Evolutionary conservation across 2,797 vertebrate genomes (phyloP), one percentile per base, ranked within the genome.

Genomic region (Discoglossus pictus): DNA sequence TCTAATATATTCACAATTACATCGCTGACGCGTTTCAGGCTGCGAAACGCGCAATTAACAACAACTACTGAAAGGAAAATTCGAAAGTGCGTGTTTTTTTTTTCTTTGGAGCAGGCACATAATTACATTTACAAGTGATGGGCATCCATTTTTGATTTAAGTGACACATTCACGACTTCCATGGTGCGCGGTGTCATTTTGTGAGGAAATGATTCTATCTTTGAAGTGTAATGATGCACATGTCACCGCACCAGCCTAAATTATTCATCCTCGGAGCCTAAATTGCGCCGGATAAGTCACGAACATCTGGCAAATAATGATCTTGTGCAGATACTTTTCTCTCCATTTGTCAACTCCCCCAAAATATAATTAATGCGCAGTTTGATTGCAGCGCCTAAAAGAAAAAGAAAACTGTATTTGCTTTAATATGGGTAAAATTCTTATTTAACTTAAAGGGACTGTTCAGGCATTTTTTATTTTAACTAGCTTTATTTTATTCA

Each of bases 281-380:
- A 70, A 70, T 70, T 60, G 63, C 36, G 40, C 60, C 7, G 27
- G 34, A 50, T 50, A 70, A 70, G 60, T 70, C 68, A 50, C 24
- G 23, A 70, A 63, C 68, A 70, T 70, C 68, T 70, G 68, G 60
- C 60, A 61, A n/a, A 42, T 70, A 63, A 70, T 70, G 60, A 70
- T 63, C 68, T 70, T 43, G 42, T 21, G 50, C 51, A 54, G 34
- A 54, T 38, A 18, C 50, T 47, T 23, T 54, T 17, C 50, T 34
- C 58, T 25, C 39, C 58, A 25, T 54, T 61, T 38, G 39, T 61
- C 58, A 61, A 27, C 31, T n/a, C 40, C 50, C 58, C 51, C 51
- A 62, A 68, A 69, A 55, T 39, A 34, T 56, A 70, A 70, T 56
- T 70, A 59, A 69, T 61, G 55, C 55, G 61, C 55, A 25, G 15